Evolutionary conservation across 2,888 invertebrate species (phyloP), one percentile per base, ranked within the genome.

Genomic region (Lycaena phlaeas): DNA sequence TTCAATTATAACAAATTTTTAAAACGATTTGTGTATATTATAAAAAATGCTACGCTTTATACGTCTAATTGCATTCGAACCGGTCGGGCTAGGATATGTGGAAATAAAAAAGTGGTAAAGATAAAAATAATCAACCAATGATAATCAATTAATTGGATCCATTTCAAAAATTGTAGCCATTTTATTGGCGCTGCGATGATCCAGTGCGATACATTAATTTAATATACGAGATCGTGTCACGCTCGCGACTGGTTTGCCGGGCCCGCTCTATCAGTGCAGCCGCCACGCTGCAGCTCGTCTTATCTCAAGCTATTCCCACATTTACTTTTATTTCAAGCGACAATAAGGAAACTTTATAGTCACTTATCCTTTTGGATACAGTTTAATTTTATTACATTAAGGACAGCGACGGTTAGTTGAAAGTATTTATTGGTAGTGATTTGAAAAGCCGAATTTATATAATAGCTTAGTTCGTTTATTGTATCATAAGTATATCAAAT

Each of bases 71-170:
- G 12, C 34, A 34, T 12, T 12, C 18, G 11, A 31, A 25, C 7
- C 10, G 14, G 9, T 22, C 22, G 6, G 22, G 14, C 17, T 26
- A 34, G 26, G 22, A 22, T 22, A 22, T 22, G 5, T 5, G n/a
- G 6, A 22, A 22, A 18, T 12, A 27, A 27, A 6, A 5, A 31
- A 15, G 12, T 9, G 12, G 49, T 49, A 51, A 53, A 56, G 50
- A 52, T 42, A 45, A 60, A 57, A 57, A 59, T 57, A 55, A 54
- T 49, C 61, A 55, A 59, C 71, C 70, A 74, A 75, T 71, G 62
- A 56, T 59, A 67, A 66, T 60, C 64, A 70, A 73, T 73, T 73
- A 72, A 67, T 67, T 57, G 65, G 61, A 56, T 59, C 52, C 57
- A 64, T 61, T 59, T 53, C 55, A 63, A 67, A 65, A 71, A 64